Percentiles rank a stretch among this genome's conserved stretches.
Conservation (phyloP, 2,888 invertebrate genomes). For the Iselma pallidipennis region DNA sequence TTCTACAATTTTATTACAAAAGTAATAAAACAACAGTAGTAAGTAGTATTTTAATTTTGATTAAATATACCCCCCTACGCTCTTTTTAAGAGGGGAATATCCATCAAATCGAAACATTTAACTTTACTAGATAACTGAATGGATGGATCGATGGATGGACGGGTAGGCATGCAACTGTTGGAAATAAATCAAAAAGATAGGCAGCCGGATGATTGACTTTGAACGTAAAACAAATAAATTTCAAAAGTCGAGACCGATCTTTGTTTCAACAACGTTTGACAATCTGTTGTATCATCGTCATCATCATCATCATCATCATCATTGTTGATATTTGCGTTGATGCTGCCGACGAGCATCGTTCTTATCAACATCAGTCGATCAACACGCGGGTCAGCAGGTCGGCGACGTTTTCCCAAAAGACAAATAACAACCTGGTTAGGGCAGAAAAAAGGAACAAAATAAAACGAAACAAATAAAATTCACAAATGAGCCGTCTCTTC, state of each 20-base stretch:
- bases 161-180: slow-evolving; percentile 5
- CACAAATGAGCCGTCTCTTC: not conserved
- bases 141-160: not conserved
- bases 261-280: slow-evolving; percentile 14
- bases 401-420: not conserved
- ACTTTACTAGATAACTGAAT: not conserved
- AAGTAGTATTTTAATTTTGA: not conserved
- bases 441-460: not conserved
- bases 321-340: not conserved
- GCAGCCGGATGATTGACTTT: slow-evolving; percentile 26
- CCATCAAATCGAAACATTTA: slow-evolving; percentile 10
- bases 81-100: not conserved
- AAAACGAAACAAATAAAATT: not conserved
- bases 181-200: slow-evolving; percentile 27
- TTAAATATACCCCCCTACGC: not conserved
- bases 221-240: slow-evolving; percentile 26
- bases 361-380: not conserved
- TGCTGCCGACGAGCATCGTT: not conserved
- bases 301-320: slow-evolving; percentile 5
- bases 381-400: not conserved
- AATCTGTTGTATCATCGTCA: slow-evolving; percentile 20
- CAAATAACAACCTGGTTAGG: not conserved
- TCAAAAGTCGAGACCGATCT: slow-evolving; percentile 12
- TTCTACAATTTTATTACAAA: slow-evolving; percentile 45
- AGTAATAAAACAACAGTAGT: not conserved